Evolutionary conservation across 2,113 vertebrate species (phyloP), one percentile per base, ranked within the genome.

Genomic region (Circaetus cinerascens): DNA sequence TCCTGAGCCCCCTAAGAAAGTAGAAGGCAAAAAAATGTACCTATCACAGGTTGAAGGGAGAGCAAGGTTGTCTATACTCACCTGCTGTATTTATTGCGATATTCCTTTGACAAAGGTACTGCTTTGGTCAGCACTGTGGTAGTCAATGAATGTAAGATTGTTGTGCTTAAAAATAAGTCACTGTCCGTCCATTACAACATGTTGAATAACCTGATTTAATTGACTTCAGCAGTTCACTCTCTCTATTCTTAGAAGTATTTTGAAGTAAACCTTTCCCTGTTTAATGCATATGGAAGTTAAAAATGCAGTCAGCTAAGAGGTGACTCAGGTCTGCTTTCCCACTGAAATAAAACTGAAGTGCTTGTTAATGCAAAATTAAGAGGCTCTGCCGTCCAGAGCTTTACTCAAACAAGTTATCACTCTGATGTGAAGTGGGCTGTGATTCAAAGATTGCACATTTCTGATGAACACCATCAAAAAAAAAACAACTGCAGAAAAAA

Each of bases 331-430:
- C 53, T 93, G 57, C 64, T 48, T 84, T 82, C 38, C 48, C 59
- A 30, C 41, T 41, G 77, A 76, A 89, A 72, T 84, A 62, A 68
- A 62, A 48, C 62, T 64, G 27, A 84, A 91, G 72, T 82, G 27
- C 66, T 60, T 76, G 62, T 84, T 91, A 88, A 93, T 63, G 57
- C 60, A 91, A 89, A 95, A 93, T 77, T 92, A 84, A 89, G 77
- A 55, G 22, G 53, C 36, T 91, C 36, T 93, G 53, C 36, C 38
- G 82, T 89, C 46, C 86, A 94, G 48, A 46, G 34, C 36, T 95
- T 82, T 87, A 51, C 73, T 93, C 60, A 90, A 82, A 85, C 27
- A 64, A 79, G 48, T 68, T 93, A 56, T 73, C 32, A 29, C 62
- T 87, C 45, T 91, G 80, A 88, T 87, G 38, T 76, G 73, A 87